Evolutionary conservation across 2,888 invertebrate species (phyloP), one percentile per base, ranked within the genome.

Genomic region (Chorisops tibialis): DNA sequence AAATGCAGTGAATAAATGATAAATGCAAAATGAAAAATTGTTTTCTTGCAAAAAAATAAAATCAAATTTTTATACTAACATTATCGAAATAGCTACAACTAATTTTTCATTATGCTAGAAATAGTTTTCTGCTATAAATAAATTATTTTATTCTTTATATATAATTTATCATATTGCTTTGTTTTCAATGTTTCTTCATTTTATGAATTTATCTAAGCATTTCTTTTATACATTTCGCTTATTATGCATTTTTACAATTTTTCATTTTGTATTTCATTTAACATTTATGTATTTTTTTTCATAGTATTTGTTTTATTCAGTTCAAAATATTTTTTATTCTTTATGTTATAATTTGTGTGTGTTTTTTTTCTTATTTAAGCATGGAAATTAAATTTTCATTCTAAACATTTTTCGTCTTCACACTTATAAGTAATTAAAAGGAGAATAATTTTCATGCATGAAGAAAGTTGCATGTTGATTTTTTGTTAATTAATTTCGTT

Each of bases 1-100:
- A 38, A 56, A 59, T 35, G 50, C 21, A 49, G 12, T 60, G 19
- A 58, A 58, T 58, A 58, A 60, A 60, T 60, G 37, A 65, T 66
- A 67, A 43, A 68, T 67, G 66, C 68, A 68, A 68, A 69, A 69
- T 69, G 68, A 68, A 68, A 68, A 69, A 69, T 69, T 68, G 68
- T 69, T 68, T 69, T 68, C 64, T 67, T 69, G 59, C 49, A 60
- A 49, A 60, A 59, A 21, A 59, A 14, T 30, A 9, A 30, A 30
- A n/a, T n/a, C n/a, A n/a, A n/a, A n/a, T n/a, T n/a, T n/a, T n/a
- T n/a, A n/a, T n/a, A n/a, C n/a, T n/a, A n/a, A n/a, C n/a, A n/a
- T n/a, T n/a, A n/a, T n/a, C n/a, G 18, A 30, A 59, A 35, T 11
- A 45, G 41, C 9, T 45, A 18, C 3, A 50, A 41, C 59, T 60